These are phyloP conservation scores for Parnassius smintheus DNA, from an alignment of 2,888 invertebrate genomes.

Conservation along the genomic window DNA sequence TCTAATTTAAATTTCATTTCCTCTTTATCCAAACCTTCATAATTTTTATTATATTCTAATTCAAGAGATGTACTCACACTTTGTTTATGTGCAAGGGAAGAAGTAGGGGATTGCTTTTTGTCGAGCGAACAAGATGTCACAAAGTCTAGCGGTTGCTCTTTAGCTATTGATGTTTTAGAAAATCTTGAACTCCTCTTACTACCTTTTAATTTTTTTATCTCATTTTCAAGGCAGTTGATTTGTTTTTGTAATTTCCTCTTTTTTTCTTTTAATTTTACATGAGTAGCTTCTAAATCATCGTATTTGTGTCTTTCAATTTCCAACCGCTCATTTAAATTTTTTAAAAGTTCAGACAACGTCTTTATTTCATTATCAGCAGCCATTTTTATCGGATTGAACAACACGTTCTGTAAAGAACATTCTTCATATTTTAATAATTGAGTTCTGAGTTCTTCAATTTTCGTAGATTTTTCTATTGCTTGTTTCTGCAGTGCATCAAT, in stretches of 20 bases:
- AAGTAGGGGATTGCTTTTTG: conserved; percentile 53
- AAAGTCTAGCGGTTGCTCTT: conserved; percentile 41
- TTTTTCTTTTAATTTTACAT: conserved; percentile 80
- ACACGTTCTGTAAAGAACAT: conserved; percentile 71
- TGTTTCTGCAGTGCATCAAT: conserved; percentile 74
- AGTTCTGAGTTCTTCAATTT: conserved; percentile 71
- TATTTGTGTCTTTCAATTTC: conserved; percentile 81
- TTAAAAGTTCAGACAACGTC: conserved; percentile 80
- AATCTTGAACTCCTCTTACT: conserved; percentile 51
- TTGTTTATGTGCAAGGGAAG: conserved; percentile 49
- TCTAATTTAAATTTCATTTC: conserved; percentile 76
- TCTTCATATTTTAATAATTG: conserved; percentile 71
- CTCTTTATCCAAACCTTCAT: conserved; percentile 61
- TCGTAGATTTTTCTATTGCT: conserved; percentile 66
- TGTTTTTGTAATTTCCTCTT: conserved; percentile 60
- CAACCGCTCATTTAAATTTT: conserved; percentile 79
- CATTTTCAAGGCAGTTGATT: conserved; percentile 49
- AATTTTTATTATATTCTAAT: conserved; percentile 44
- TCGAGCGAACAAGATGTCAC: conserved; percentile 5
- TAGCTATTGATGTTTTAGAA: conserved; percentile 50
- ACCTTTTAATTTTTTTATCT: conserved; percentile 51
- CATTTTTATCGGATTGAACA: conserved; percentile 76
- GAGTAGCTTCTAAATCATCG: conserved; percentile 78
- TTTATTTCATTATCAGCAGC: conserved; percentile 83
- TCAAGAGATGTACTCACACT: conserved; percentile 53